Percentiles rank a stretch among this genome's conserved stretches.
These are phyloP conservation scores for Nettapus auritus DNA, from an alignment of 2,113 vertebrate genomes.

Conservation along the genomic window DNA sequence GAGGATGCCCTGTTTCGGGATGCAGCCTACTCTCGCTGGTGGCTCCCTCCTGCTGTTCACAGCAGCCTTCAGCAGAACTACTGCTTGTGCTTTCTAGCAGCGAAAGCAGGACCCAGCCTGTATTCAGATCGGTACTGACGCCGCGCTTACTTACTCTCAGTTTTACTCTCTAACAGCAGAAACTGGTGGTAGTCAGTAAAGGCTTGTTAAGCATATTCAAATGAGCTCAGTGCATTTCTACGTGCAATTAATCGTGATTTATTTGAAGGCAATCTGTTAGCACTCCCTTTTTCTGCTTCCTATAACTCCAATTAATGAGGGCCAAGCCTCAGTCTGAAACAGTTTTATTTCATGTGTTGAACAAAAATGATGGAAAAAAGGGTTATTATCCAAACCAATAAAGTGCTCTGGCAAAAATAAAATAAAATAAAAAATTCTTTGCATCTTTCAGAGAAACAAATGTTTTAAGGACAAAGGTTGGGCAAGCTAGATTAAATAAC, in stretches of 20 bases:
- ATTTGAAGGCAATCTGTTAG: slow-evolving; percentile 69
- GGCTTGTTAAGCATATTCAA: slow-evolving; percentile 63
- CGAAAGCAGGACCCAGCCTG: not conserved
- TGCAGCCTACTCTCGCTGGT: not conserved
- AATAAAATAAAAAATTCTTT: not conserved
- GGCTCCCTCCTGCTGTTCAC: not conserved
- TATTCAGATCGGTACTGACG: slow-evolving; percentile 66
- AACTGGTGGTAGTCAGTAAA: slow-evolving; percentile 30
- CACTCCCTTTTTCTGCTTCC: slow-evolving; percentile 64
- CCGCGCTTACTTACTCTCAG: slow-evolving; percentile 28
- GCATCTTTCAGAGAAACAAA: slow-evolving; percentile 13
- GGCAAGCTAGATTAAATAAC: slow-evolving; percentile 42
- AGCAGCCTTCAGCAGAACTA: not conserved
- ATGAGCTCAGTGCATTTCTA: slow-evolving; percentile 67
- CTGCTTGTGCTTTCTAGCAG: slow-evolving; percentile 21
- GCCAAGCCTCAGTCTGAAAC: slow-evolving; percentile 57
- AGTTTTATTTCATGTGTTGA: not conserved
- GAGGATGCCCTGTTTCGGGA: not conserved
- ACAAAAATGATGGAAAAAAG: not conserved
- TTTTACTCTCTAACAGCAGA: slow-evolving; percentile 70
- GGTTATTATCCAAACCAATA: slow-evolving; percentile 23
- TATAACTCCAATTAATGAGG: slow-evolving; percentile 68
- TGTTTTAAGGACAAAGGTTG: not conserved
- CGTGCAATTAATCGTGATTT: slow-evolving; percentile 71
- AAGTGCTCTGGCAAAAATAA: not conserved